Evolutionary conservation across 2,888 invertebrate species (phyloP).

Genomic region (Dexiosoma caninum): DNA sequence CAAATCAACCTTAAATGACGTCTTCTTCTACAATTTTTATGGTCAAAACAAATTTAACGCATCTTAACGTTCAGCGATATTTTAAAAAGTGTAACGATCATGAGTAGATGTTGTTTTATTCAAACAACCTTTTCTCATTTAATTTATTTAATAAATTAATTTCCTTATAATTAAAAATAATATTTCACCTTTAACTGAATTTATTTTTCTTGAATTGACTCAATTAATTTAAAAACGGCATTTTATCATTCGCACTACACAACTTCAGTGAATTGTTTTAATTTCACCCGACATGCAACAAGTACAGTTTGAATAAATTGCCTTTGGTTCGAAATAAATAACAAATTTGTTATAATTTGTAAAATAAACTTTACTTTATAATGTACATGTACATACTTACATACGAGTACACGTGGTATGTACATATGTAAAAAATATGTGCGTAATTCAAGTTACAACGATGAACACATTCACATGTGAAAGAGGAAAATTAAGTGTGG

Average conservation of each 20-base stretch:
- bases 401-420: no score
- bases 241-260: neutral
- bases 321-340: neutral
- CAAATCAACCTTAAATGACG: neutral
- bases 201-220: neutral
- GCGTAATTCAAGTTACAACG: no score
- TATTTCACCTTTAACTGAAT: neutral
- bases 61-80: neutral
- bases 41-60: no score
- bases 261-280: slow-evolving; percentile 2
- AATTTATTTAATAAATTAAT: neutral
- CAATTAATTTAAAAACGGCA: neutral
- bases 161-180: neutral
- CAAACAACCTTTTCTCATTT: no score
- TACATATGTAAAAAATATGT: no score
- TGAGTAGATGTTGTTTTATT: neutral
- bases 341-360: slow-evolving; percentile 12
- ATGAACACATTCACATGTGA: neutral
- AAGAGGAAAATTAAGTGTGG: neutral
- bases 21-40: no score
- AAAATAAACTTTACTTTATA: neutral
- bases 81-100: neutral
- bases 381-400: neutral
- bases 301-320: slow-evolving; percentile 15
- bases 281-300: slow-evolving; percentile 10